Percentiles rank a stretch among this genome's conserved stretches.
Evolutionary conservation across 2,888 invertebrate species (phyloP).

Genomic region (Agrypnus murinus): DNA sequence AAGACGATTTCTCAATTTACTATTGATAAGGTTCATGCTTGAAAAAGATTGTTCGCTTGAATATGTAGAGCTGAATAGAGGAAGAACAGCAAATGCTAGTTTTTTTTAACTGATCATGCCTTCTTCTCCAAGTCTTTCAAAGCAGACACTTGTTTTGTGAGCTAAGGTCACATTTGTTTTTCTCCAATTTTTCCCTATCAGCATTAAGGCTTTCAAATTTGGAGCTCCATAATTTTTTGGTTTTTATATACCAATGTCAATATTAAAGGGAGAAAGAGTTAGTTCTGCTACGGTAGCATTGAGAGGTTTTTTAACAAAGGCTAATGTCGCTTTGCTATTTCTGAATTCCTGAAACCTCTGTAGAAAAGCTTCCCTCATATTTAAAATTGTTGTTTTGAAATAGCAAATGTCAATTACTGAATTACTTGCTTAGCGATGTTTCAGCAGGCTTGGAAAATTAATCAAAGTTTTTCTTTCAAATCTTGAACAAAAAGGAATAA

Average conservation of each 20-base stretch:
- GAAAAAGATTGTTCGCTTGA: conserved; percentile 33
- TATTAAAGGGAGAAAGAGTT: conserved; percentile 37
- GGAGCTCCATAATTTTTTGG: conserved; percentile 55
- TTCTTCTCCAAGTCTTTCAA: conserved; percentile 54
- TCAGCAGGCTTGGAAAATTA: conserved; percentile 54
- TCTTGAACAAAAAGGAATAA: conserved; percentile 57
- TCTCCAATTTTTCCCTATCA: conserved; percentile 64
- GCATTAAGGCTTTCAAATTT: conserved; percentile 65
- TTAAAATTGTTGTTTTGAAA: conserved; percentile 35
- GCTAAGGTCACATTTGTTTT: conserved; percentile 58
- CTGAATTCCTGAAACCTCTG: conserved; percentile 60
- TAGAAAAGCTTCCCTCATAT: conserved; percentile 56
- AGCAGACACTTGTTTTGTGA: conserved; percentile 57
- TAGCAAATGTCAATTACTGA: conserved; percentile 27
- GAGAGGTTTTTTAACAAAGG: conserved; percentile 39
- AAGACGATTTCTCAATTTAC: conserved; percentile 43
- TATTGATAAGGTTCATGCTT: not conserved
- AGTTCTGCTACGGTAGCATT: conserved; percentile 56
- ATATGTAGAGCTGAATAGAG: conserved; percentile 52
- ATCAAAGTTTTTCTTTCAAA: conserved; percentile 53
- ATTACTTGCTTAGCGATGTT: conserved; percentile 57
- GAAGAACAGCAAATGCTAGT: conserved; percentile 53
- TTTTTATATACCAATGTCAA: conserved; percentile 55
- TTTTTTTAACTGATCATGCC: conserved; percentile 57
- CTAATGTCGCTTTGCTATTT: conserved; percentile 60